Conservation (phyloP, 2,113 vertebrate species). For the Thamnaconus septentrionalis region DNA sequence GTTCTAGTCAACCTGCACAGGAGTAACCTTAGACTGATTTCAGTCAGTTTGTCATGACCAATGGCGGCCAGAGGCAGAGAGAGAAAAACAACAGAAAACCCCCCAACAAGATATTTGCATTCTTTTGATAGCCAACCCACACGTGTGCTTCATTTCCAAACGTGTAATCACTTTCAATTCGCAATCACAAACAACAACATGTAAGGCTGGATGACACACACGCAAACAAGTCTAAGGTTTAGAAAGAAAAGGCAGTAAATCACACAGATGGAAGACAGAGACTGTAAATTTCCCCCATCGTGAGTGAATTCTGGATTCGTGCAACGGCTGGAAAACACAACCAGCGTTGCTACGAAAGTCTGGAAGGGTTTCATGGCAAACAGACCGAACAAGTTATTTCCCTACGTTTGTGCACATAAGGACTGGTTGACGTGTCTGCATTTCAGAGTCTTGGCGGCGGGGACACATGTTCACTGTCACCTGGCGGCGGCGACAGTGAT, state of each 20-base stretch:
- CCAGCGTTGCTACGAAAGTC: constrained; percentile 33
- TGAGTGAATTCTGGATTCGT: constrained; percentile 39
- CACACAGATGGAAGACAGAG: constrained; percentile 29
- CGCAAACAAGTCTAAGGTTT: constrained; percentile 21
- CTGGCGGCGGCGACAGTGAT: constrained; percentile 41
- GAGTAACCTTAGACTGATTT: constrained; percentile 43
- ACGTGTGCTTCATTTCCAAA: constrained; percentile 55
- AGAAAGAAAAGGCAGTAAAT: constrained; percentile 52
- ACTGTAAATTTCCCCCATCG: constrained; percentile 43
- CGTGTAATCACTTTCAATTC: constrained; percentile 64
- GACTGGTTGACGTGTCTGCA: constrained; percentile 2
- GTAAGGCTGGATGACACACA: constrained; percentile 53
- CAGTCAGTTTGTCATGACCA: constrained; percentile 9
- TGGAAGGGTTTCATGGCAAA: constrained; percentile 41
- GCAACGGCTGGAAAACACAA: constrained; percentile 47
- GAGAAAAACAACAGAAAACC: constrained; percentile 3
- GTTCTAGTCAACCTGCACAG: constrained; percentile 36
- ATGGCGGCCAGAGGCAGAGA: too few relatives aligned
- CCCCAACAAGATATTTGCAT: constrained; percentile 21
- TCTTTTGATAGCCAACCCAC: constrained; percentile 28
- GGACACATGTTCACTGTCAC: constrained; percentile 39
- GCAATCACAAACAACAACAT: constrained; percentile 62
- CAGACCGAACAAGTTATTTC: constrained; percentile 15
- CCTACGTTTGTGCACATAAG: constrained; percentile 2
- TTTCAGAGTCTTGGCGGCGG: not conserved